Evolutionary conservation across 2,797 vertebrate species (phyloP).

Genomic region (Sebastes steindachneri): DNA sequence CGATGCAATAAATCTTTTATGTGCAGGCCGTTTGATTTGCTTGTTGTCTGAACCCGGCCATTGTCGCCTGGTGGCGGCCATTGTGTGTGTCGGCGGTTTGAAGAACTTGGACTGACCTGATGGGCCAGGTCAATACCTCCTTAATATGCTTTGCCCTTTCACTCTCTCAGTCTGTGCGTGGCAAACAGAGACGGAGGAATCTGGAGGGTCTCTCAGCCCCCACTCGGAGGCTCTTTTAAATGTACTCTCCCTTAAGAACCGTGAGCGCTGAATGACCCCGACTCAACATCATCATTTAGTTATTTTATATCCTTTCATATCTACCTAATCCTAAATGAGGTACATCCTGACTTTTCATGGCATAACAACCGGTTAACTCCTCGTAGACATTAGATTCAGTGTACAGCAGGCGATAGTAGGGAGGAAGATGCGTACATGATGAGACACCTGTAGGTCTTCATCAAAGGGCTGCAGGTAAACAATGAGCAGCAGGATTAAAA

Average conservation of each 20-base stretch:
- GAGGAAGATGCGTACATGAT: conserved; percentile 4
- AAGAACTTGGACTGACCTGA: conserved; percentile 75
- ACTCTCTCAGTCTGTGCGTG: conserved; percentile 71
- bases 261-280: conserved; percentile 33
- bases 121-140: conserved; percentile 64
- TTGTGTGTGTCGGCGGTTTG: conserved; percentile 71
- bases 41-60: conserved; percentile 78
- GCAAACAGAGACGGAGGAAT: conserved; percentile 63
- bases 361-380: background rate
- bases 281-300: background rate
- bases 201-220: conserved; percentile 57
- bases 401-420: background rate
- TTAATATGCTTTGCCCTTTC: conserved; percentile 75
- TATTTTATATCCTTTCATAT: background rate
- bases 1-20: conserved; percentile 81
- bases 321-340: background rate
- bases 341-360: background rate
- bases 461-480: conserved; percentile 79
- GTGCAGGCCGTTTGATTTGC: conserved; percentile 75
- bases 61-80: conserved; percentile 71
- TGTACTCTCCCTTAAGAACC: conserved; percentile 38
- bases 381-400: background rate
- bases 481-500: conserved; percentile 80
- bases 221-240: conserved; percentile 55
- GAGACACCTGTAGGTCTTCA: conserved; percentile 70